Base-by-base conservation (phyloP, 2,113 vertebrate species). In the Toxostoma redivivum region DNA sequence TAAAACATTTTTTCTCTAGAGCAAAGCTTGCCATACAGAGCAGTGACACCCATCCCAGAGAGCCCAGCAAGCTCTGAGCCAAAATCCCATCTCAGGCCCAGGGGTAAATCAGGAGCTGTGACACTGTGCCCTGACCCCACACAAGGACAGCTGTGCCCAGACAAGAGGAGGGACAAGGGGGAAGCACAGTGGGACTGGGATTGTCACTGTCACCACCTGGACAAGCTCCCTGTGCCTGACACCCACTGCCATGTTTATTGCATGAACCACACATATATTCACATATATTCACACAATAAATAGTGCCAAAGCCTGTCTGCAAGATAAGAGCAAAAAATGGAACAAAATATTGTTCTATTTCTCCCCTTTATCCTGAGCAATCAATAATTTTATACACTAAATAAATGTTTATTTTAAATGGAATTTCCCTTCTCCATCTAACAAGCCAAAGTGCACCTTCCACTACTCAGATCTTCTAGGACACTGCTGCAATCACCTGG, bases 221-320 rank as follows among this genome's bases (percentile, higher is more conserved):
- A 5, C 8, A 4, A 5, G 69, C 40, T 17, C 58, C 35, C 60
- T 9, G 48, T 4, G 10, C 10, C 42, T 5, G 31, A 3, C 42
- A 23, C 25, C 16, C 38, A 0, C 30, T 17, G 45, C 42, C 24
- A 2, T 1, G 33, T 3, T 24, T 8, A 0, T 1, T 11, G 58
- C 0, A 2, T 1, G 37, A 13, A 4, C 5, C 50, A 50, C 47
- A 48, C 23, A 48, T 25, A 7, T 20, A 48, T 15, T 27, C 48
- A 25, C 4, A 15, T 48, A 6, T 47, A 24, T 25, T 50, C 48
- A 27, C 3, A 15, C 48, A 15, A 50, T 11, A 17, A 28, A 28
- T n/a, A 56, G 58, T 0, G 45, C 28, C 28, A 25, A 10, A 31
- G 42, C 16, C 15, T 64, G 21, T 5, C 77, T 47, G 31, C 11